Base-by-base conservation (phyloP, 30 jellyfish, hydroid and myxozoan genomes). In the Aurelia coerulea region DNA sequence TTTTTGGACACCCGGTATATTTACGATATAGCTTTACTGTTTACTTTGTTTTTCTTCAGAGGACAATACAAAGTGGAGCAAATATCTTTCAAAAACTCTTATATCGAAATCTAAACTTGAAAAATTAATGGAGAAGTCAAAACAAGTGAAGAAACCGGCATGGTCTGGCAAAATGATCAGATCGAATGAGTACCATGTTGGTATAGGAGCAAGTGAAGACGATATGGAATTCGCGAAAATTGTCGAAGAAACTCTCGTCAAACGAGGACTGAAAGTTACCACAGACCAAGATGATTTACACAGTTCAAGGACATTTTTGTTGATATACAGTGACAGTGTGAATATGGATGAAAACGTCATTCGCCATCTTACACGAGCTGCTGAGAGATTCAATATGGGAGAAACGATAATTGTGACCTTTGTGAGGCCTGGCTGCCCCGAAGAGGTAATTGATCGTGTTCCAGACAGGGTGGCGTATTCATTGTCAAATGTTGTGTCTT, bases 381-480 rank as follows among this genome's bases (percentile, higher is more conserved):
- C 91, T 2, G 91, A 82, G 73, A 68, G 91, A 15, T 82, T 65
- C 54, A 82, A 82, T 41, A 82, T 82, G 91, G 84, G 85, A 4
- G 91, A 82, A 33, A 82, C 91, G 18, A 69, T 69, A 5, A 82
- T 82, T 9, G 76, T 82, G 13, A 46, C 84, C 4, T 46, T 82
- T 62, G 85, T 68, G 41, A 59, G 91, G 91, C 91, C 84, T 2
- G 84, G 84, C 69, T 82, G 91, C 52, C 84, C 91, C 17, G 79
- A 70, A 58, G 85, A 82, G 73, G 91, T 51, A 41, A 82, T 82
- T 32, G 91, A 82, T 64, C 91, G 74, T 54, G 74, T 82, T 11
- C 91, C 91, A 33, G 91, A 82, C 73, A 82, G 85, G 34, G 85
- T 82, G 33, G 91, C 91, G 37, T 82, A 82, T 19, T 82, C 91